Base-by-base conservation (phyloP, 2,113 vertebrate species). In the Sylvietta virens region DNA sequence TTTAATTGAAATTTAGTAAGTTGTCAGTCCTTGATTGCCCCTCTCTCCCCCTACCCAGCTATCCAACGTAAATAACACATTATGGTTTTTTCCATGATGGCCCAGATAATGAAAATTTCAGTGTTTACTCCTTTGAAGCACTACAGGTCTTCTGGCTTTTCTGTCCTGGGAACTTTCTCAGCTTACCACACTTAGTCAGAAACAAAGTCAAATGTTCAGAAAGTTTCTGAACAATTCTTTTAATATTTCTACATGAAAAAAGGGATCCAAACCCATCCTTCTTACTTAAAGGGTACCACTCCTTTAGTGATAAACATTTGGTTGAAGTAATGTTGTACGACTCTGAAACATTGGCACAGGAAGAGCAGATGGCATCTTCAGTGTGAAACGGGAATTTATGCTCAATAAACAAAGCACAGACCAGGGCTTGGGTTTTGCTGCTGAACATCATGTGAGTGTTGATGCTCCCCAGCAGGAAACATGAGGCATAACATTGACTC, bases 401-500 rank as follows among this genome's bases (percentile, higher is more conserved):
- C 22, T 82, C 54, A 61, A 42, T 21, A 95, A 62, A 85, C 50
- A 77, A 85, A 85, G 66, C 50, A 47, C 23, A 73, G 74, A 51
- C 8, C 39, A 86, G 58, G 47, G 47, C 50, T 57, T 61, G 60
- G 58, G 72, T 51, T 89, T 76, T 92, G 64, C 61, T 95, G 79
- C 61, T 48, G 82, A 83, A 74, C n/a, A 67, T 90, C 90, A 93
- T 62, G 67, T 95, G 79, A 87, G 28, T 47, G 31, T 44, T 16
- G 26, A 87, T 74, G 82, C 27, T 89, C 54, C 78, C 17, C 81
- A 70, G 66, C 87, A 96, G 94, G 81, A 96, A 93, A 92, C 60
- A 77, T 0, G 11, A 96, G 92, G 80, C 50, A 72, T 33, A 94
- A 30, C 67, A 64, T 19, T 86, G 87, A 91, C 85, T 96, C 82